Evolutionary conservation across 2,888 invertebrate genomes (phyloP).

Genomic region (Belgica antarctica): DNA sequence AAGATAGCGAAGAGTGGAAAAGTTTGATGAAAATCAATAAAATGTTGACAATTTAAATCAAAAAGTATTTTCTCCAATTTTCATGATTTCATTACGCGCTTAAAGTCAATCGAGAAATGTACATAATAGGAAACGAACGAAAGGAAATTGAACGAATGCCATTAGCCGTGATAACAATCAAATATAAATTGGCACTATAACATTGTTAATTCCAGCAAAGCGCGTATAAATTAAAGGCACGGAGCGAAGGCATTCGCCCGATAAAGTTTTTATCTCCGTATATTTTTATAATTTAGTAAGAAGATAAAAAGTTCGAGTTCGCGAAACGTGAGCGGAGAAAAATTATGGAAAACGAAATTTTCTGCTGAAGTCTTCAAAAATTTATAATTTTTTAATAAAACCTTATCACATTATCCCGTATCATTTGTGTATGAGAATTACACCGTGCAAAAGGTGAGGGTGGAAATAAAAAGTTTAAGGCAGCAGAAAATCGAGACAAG

Average conservation of each 20-base stretch:
- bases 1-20: no score
- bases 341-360: background rate
- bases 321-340: background rate
- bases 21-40: conserved; percentile 37
- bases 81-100: conserved; percentile 11
- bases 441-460: background rate
- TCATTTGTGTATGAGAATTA: background rate
- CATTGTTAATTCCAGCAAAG: background rate
- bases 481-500: background rate
- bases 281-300: conserved; percentile 1
- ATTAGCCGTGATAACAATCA: conserved; percentile 19
- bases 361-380: background rate
- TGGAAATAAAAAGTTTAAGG: background rate
- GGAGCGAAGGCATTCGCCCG: background rate
- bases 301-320: background rate
- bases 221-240: conserved; percentile 19
- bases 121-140: background rate
- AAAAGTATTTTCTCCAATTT: conserved; percentile 15
- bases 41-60: conserved; percentile 31
- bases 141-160: conserved; percentile 27
- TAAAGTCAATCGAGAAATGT: no score
- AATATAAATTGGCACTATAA: conserved; percentile 24
- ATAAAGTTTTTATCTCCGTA: conserved; percentile 19
- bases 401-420: conserved; percentile 24
- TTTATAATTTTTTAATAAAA: conserved; percentile 25